Base-by-base conservation (phyloP, 2,888 invertebrate species). In the Pheosia tremula region DNA sequence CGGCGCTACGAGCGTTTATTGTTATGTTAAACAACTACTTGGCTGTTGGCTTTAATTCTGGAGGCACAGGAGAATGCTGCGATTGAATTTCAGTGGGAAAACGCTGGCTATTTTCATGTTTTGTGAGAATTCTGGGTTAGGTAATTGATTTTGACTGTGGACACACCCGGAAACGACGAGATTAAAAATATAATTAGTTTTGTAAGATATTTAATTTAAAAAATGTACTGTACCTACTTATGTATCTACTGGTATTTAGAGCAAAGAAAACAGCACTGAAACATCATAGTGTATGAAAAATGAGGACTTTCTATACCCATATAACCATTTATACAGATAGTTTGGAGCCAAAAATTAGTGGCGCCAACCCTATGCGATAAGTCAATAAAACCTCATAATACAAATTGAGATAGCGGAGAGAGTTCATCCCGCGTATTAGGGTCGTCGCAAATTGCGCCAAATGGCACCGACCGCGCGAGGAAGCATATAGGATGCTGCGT, bases 341-440 rank as follows among this genome's bases (percentile, higher is more conserved):
- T 24, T 24, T 24, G 0, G 0, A 47, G 47, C 3, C 11, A 43
- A 47, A 47, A 47, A n/a, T n/a, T 13, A 9, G 11, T 9, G 24
- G 64, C 59, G 66, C 6, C 81, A 86, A 38, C 88, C 86, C 85
- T 87, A 68, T 39, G 36, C 37, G 54, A 59, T 60, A 61, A 63
- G 63, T 67, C 67, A 81, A 86, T 84, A 79, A 79, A 82, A 75
- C 67, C 67, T 73, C 63, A 76, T 80, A 77, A 79, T 75, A 79
- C 69, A 76, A 80, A 79, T 79, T 79, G 75, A 66, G 77, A 79
- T 75, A 75, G 78, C 72, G 71, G 74, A 75, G 82, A 82, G 82
- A 83, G 85, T 79, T 77, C 78, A 79, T 78, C 71, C 69, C 66
- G 73, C 71, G 71, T 75, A 86, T 81, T 83, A 83, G 83, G 83